Percentiles rank a stretch among this genome's conserved stretches.
Evolutionary conservation across 2,888 invertebrate genomes (phyloP).

Genomic region (Lycophotia porphyrea): DNA sequence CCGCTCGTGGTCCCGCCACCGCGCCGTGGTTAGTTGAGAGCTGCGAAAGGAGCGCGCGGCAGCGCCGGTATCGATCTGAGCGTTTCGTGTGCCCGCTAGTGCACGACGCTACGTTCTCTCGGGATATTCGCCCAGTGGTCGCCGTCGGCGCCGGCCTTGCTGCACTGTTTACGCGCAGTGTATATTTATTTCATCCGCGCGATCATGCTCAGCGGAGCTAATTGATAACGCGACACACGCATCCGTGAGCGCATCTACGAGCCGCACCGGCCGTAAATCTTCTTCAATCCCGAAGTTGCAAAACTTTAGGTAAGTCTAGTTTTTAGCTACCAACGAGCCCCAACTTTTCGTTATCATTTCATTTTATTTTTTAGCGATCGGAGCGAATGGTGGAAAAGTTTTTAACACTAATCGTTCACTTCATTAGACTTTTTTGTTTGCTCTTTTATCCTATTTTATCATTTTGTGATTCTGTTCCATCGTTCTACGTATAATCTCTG

Average conservation of each 20-base stretch:
- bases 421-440: conserved; percentile 22
- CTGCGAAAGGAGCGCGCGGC: conserved; percentile 84
- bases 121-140: conserved; percentile 87
- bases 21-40: conserved; percentile 74
- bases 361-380: conserved; percentile 47
- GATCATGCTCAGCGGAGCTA: conserved; percentile 84
- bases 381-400: conserved; percentile 67
- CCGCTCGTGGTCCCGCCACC: conserved; percentile 55
- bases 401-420: conserved; percentile 33
- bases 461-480: conserved; percentile 53
- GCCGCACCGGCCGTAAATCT: conserved; percentile 67
- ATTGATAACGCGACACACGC: conserved; percentile 84
- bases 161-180: conserved; percentile 86
- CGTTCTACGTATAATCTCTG: conserved; percentile 62
- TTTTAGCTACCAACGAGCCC: conserved; percentile 46
- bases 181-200: conserved; percentile 83
- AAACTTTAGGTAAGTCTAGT: conserved; percentile 72
- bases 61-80: conserved; percentile 86
- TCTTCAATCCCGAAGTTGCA: conserved; percentile 72
- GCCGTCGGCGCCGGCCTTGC: conserved; percentile 89
- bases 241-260: conserved; percentile 75
- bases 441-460: conserved; percentile 45
- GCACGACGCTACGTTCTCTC: conserved; percentile 86
- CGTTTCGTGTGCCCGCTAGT: conserved; percentile 84
- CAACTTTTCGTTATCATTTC: conserved; percentile 51